Conservation (phyloP, 2,797 vertebrate species). For the Ataeniobius toweri region DNA sequence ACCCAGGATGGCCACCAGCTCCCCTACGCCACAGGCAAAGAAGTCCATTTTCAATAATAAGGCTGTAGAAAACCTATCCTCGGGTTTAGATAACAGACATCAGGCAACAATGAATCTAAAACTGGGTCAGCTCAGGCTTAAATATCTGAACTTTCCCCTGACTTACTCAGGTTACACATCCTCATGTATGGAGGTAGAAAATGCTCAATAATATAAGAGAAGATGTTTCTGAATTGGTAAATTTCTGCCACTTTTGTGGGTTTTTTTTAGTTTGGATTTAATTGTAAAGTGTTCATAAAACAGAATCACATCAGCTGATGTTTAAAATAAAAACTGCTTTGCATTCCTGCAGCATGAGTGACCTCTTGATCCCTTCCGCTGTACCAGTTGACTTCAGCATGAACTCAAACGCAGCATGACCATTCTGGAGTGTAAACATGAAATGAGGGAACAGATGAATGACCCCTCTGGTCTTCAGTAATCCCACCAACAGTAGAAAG, state of each 20-base stretch:
- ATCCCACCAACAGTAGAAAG: constrained; percentile 69
- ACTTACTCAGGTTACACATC: constrained; percentile 16
- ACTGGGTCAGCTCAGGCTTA: neutral
- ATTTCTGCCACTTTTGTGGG: neutral
- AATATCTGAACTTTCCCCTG: constrained; percentile 17
- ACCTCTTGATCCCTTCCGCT: constrained; percentile 37
- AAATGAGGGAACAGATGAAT: constrained; percentile 45
- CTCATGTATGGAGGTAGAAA: neutral
- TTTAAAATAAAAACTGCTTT: neutral
- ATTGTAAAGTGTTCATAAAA: neutral
- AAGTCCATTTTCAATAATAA: neutral
- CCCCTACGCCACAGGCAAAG: too few relatives aligned
- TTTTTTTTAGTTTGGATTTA: neutral
- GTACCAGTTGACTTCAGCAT: constrained; percentile 50
- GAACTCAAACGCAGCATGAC: constrained; percentile 31
- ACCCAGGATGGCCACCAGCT: too few relatives aligned
- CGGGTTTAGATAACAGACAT: neutral
- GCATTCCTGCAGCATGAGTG: constrained; percentile 1
- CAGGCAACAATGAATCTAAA: neutral
- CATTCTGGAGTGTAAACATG: constrained; percentile 57
- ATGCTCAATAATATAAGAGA: neutral
- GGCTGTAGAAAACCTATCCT: neutral
- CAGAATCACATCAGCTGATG: neutral
- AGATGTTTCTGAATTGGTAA: neutral
- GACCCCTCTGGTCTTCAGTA: constrained; percentile 55